phyloP scores from a whole-genome alignment of 2,113 vertebrate species.

The Pangasianodon hypophthalmus region DNA sequence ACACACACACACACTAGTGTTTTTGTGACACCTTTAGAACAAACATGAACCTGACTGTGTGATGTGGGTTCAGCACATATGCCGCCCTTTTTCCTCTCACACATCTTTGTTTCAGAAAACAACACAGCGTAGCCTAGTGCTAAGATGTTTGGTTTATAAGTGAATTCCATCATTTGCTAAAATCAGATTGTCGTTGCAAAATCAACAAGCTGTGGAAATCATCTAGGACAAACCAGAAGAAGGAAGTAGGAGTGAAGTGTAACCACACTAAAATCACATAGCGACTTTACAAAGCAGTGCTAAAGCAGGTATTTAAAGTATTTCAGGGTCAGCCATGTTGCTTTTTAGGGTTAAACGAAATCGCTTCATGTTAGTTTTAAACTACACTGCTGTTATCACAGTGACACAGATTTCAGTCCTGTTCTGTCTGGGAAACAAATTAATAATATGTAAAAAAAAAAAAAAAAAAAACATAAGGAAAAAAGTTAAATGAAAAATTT shows the following conservation, averaged over 20 bases:
- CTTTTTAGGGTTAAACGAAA: not conserved
- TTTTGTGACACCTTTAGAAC: slow-evolving; percentile 43
- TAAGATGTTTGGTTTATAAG: not conserved
- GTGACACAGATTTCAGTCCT: not conserved
- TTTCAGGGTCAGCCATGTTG: not conserved
- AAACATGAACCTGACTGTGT: slow-evolving; percentile 23
- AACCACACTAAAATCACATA: not conserved
- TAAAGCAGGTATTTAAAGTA: not conserved
- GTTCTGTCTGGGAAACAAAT: not conserved
- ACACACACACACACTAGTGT: slow-evolving; percentile 34
- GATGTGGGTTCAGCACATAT: slow-evolving; percentile 8
- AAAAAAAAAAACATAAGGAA: too few species aligned
- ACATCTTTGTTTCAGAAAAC: not conserved
- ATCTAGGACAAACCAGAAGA: not conserved
- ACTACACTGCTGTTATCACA: not conserved
- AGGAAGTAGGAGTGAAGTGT: not conserved
- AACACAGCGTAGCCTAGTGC: too few species aligned
- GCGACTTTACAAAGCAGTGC: not conserved
- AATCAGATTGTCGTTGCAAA: not conserved
- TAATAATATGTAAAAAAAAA: too few species aligned
- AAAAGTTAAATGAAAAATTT: too few species aligned
- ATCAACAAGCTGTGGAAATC: not conserved
- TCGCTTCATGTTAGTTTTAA: not conserved
- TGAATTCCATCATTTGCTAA: not conserved
- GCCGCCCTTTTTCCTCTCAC: not conserved